Conservation (phyloP, 2,797 vertebrate species). For the Sebastes steindachneri region DNA sequence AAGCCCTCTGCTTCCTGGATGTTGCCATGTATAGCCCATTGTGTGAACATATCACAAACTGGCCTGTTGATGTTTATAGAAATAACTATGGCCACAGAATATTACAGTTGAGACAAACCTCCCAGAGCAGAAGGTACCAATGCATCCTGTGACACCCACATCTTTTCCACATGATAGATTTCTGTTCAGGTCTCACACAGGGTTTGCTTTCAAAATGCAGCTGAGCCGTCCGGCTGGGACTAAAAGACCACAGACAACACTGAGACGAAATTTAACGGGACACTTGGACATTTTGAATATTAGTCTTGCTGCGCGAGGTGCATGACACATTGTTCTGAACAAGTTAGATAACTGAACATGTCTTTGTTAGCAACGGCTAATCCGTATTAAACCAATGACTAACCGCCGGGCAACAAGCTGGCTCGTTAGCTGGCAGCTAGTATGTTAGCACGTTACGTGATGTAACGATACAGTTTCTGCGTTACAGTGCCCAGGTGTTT, state of each 20-base stretch:
- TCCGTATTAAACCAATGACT: background rate
- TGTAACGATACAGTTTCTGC: background rate
- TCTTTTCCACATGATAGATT: constrained; percentile 4
- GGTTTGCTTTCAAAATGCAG: background rate
- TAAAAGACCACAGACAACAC: constrained; percentile 55
- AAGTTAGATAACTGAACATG: background rate
- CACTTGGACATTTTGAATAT: constrained; percentile 10
- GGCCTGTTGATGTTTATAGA: background rate
- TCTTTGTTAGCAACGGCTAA: background rate
- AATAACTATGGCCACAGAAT: background rate
- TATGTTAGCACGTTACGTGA: background rate
- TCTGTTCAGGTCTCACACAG: background rate
- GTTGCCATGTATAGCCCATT: background rate
- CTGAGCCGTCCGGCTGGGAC: constrained; percentile 30
- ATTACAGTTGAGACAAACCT: background rate
- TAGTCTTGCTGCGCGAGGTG: background rate
- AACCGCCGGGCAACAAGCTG: background rate
- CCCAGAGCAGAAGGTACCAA: background rate
- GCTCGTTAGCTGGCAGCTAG: background rate
- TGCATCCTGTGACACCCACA: background rate
- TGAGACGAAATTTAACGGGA: background rate
- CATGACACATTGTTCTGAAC: constrained; percentile 10
- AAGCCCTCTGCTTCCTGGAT: background rate
- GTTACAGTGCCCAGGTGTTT: background rate
- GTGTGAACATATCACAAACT: background rate